Evolutionary conservation across 2,113 vertebrate genomes (phyloP), one percentile per base, ranked within the genome.

Genomic region (Chaetodon auriga): DNA sequence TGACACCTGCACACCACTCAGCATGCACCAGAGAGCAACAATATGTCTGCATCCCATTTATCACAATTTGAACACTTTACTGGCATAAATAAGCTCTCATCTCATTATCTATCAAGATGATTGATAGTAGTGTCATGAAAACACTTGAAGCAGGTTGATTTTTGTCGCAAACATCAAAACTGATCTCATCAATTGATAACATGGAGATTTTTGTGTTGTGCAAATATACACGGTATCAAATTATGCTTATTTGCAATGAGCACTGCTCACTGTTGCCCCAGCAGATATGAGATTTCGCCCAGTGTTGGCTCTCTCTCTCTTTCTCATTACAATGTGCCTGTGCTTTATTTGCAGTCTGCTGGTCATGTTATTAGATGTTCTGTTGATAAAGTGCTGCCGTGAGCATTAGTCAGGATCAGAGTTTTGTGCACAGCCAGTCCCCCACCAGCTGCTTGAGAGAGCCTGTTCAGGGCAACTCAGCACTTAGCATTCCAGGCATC

Each of bases 1-100:
- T 95, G 94, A 90, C 93, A 95, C 94, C 94, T 95, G 94, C 88
- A 83, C 83, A 55, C 63, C n/a, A 63, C 58, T 87, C 68, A 64
- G 36, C 45, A 63, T 23, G 62, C 81, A 79, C 38, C 68, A 79
- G 68, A 43, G 53, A 75, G 70, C 78, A 78, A 58, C 75, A 66
- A 54, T 73, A 75, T 57, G 60, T 74, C 83, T 10, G 23, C 76
- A 68, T 81, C 61, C 1, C 78, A 82, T 84, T 80, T 73, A 84
- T 82, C 53, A 58, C 25, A 68, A 73, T 84, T 69, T 43, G 19
- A 83, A 64, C 51, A 69, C 53, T 66, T 78, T 11, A 61, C 35
- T 35, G 69, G 45, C 76, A 83, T 51, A 64, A 54, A 76, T 68
- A 25, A 61, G 18, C 9, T n/a, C 25, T 23, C 0, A 19, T 41